Base-by-base conservation (phyloP, 2,888 invertebrate genomes). In the Lordiphosa fenestrarum region DNA sequence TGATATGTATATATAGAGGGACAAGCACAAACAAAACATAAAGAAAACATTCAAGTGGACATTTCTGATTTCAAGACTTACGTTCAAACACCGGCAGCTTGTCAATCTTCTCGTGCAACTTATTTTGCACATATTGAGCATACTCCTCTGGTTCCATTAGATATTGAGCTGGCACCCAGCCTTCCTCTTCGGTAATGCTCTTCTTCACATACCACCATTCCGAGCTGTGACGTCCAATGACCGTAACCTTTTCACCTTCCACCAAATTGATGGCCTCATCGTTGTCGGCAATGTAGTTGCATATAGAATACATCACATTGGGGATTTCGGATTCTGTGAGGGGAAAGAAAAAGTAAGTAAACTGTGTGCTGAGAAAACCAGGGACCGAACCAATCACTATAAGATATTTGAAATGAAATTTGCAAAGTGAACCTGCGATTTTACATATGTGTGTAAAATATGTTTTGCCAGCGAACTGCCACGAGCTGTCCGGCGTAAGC, bases 181-280 rank as follows among this genome's bases (percentile, higher is more conserved):
- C 97, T 80, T 95, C 95, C 90, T 97, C 96, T 87, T 96, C 95
- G 0, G 96, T 96, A 23, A 96, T 91, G 88, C 95, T 94, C 88
- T 97, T 97, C 76, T 93, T 94, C 0, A 97, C 95, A 85, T 95
- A 95, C 96, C 97, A 97, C 96, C 97, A 97, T 87, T 97, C 97
- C 51, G 94, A 92, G 88, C 95, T 95, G 48, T 95, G 94, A 51
- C 94, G 94, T 90, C 95, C 95, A 59, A 95, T 90, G 33, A 97
- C 94, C 76, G 95, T 95, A 6, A 97, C 94, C 74, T 94, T 93
- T 91, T 97, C 97, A 66, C 97, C 97, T 90, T 97, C 97, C 0
- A 96, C 95, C 49, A 97, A 91, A 87, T 95, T 95, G 66, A 97
- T 94, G 1, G 96, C 95, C 88, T 96, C 96, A 68, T 95, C 94